Evolutionary conservation across 2,797 vertebrate species (phyloP), one percentile per base, ranked within the genome.

Genomic region (Myiotriccus ornatus): DNA sequence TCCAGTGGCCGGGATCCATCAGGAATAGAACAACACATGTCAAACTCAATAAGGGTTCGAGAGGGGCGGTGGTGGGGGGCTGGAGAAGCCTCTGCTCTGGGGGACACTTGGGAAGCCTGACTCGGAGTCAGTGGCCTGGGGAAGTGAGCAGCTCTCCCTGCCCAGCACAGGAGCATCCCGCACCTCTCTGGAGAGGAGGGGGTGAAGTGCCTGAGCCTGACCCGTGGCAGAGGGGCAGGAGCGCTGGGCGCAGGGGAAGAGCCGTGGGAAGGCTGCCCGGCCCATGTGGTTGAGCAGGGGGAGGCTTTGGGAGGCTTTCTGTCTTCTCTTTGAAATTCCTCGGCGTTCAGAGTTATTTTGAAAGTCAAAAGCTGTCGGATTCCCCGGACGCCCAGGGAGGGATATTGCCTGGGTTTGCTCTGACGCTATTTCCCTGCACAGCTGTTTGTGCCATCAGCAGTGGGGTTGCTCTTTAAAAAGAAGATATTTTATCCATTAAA

Each of bases 391-490:
- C 93, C 86, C 57, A 9, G 84, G 80, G 96, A 94, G 83, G 92
- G 69, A 41, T 84, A 59, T 75, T 47, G 94, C 70, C 84, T 62
- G 89, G 71, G 64, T 76, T 70, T 56, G 74, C 73, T 95, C 84
- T 81, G 96, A 87, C 18, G 57, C 37, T 86, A 44, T 71, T 93
- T 65, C 89, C 68, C 94, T 20, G 76, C 89, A 94, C 96, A 97
- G 96, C 95, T 97, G 96, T 95, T 96, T 94, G 93, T 92, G 88
- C 89, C 89, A 96, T 97, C 94, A 96, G 69, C 80, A 69, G 64
- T 50, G 44, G 90, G 89, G 65, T 34, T 94, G 65, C 90, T 94
- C 71, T 76, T 77, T 76, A 62, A 81, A 94, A 93, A 85, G 74
- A 75, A 91, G 94, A 70, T 74, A 92, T 95, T 96, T 95, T 92